Evolutionary conservation across 2,888 invertebrate species (phyloP), one percentile per base, ranked within the genome.

Genomic region (Pogonocherus hispidulus): DNA sequence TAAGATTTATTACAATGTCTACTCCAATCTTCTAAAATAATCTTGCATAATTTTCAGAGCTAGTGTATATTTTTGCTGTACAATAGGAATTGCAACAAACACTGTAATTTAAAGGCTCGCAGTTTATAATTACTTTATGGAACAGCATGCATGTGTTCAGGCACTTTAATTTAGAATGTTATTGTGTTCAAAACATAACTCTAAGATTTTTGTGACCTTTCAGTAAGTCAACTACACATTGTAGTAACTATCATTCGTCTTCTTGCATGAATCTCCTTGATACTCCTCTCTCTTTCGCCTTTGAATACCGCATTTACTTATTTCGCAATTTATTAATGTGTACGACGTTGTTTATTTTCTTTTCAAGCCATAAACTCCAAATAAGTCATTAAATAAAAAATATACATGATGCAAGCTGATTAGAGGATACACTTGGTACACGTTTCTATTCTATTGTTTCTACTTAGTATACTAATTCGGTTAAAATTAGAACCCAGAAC

Each of bases 261-360:
- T 82, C 82, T 82, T 81, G 80, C 82, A 81, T 81, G 80, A 77
- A 80, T 81, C 82, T 81, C 82, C 80, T 81, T 81, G 81, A 76
- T 77, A 74, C 73, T 79, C 81, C 82, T 81, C 82, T 82, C 82
- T 82, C 82, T 81, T 81, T 81, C 78, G 79, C 72, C 81, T 82
- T 81, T 80, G 81, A 82, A 79, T 79, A 78, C 78, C 79, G 77
- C 77, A 75, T 78, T 80, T 79, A 76, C 76, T 74, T 72, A 77
- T 82, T 82, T 82, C 81, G 80, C 75, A 81, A 82, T 80, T 78
- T 80, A 75, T 74, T 77, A 75, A 77, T 76, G 77, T 75, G 71
- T 70, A 73, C 71, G 73, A 66, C 68, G 79, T 80, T 78, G 78
- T 81, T 81, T 81, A 81, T 80, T 78, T 77, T 73, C 74, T 78